phyloP scores from a whole-genome alignment of 2,797 vertebrate species.

The Odontamblyopus lacepedii region DNA sequence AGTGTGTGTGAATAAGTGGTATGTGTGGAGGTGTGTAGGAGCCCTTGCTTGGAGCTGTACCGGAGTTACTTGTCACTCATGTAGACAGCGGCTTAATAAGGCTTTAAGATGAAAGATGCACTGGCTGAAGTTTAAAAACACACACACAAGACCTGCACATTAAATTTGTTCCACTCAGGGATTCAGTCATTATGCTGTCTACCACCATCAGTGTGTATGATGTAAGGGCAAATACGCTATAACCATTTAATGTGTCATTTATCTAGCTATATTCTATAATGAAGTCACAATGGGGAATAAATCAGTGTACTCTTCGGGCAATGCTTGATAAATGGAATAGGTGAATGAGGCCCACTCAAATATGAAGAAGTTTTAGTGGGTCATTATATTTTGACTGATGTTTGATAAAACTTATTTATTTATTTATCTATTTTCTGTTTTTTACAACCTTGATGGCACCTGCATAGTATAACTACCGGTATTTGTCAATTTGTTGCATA shows the following conservation, averaged over 20 bases:
- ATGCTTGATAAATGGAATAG: not conserved
- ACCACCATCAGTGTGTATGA: constrained; percentile 41
- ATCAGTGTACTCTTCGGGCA: not conserved
- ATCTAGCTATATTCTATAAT: constrained; percentile 9
- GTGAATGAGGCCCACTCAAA: not conserved
- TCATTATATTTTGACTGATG: not conserved
- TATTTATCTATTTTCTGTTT: not conserved
- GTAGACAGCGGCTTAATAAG: constrained; percentile 61
- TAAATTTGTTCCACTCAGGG: constrained; percentile 47
- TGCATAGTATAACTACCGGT: not conserved
- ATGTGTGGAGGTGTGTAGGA: constrained; percentile 40
- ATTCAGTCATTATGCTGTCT: constrained; percentile 52
- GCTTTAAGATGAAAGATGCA: constrained; percentile 56
- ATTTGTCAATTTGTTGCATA: not conserved
- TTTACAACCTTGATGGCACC: not conserved
- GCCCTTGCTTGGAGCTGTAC: constrained; percentile 64
- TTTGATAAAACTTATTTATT: not conserved
- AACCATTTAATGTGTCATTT: constrained; percentile 46
- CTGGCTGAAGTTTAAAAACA: constrained; percentile 29
- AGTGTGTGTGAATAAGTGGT: constrained; percentile 28
- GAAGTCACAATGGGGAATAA: not conserved
- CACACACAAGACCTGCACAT: constrained; percentile 15
- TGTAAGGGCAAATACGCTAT: constrained; percentile 44
- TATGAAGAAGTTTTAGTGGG: no score
- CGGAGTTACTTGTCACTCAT: constrained; percentile 65